Evolutionary conservation across 1,140 invertebrate genomes (phyloP).

Genomic region (Formica exsecta): DNA sequence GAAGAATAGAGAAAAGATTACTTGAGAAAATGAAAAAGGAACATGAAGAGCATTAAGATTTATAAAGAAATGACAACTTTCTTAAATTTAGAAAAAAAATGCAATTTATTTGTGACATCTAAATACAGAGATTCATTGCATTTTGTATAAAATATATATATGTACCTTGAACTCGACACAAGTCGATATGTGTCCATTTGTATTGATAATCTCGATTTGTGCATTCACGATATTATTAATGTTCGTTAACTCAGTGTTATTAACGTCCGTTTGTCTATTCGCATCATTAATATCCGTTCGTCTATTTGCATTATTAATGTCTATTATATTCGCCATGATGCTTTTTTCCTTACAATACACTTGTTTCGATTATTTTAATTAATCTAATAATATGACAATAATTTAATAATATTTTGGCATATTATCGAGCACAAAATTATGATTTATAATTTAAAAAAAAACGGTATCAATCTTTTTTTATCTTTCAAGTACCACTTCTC

Average conservation of each 20-base stretch:
- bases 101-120: too few species aligned
- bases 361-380: constrained; percentile 6
- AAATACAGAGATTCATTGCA: background rate
- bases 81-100: too few species aligned
- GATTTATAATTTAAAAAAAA: background rate
- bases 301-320: background rate
- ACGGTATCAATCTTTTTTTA: background rate
- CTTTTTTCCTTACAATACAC: background rate
- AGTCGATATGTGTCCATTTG: background rate
- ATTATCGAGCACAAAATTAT: background rate
- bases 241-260: background rate
- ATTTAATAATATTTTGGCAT: background rate
- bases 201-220: background rate
- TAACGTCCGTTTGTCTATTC: constrained; percentile 5
- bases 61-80: background rate
- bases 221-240: background rate
- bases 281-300: background rate
- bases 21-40: background rate
- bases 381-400: background rate
- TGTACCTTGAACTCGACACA: constrained; percentile 47
- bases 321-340: background rate
- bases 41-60: background rate
- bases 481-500: background rate
- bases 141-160: constrained; percentile 5
- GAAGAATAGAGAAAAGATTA: too few species aligned